Percentiles rank a stretch among this genome's conserved stretches.
These are phyloP conservation scores for Syngnathus scovelli DNA, from an alignment of 2,113 vertebrate genomes.

Conservation along the genomic window DNA sequence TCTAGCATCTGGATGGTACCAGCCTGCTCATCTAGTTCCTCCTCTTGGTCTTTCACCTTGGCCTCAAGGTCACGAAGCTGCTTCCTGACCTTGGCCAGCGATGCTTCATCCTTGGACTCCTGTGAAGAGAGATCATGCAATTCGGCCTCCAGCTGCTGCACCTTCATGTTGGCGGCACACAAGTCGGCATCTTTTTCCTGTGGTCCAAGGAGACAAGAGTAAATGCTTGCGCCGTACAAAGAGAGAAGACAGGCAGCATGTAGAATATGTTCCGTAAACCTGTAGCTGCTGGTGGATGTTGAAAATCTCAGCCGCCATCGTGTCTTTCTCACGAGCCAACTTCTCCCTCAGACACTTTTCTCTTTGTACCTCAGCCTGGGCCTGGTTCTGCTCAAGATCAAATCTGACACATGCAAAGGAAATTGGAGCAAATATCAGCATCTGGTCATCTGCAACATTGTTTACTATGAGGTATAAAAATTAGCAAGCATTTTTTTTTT, in stretches of 20 bases:
- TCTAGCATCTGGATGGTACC: constrained; percentile 96
- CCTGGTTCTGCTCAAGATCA: constrained; percentile 87
- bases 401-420: constrained; percentile 70
- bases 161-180: constrained; percentile 73
- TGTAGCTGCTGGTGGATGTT: constrained; percentile 89
- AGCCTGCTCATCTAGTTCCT: constrained; percentile 96
- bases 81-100: constrained; percentile 87
- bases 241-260: constrained; percentile 18
- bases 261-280: constrained; percentile 58
- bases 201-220: constrained; percentile 11
- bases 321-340: constrained; percentile 84
- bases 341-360: constrained; percentile 85
- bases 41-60: constrained; percentile 96
- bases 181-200: constrained; percentile 82
- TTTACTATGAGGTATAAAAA: not conserved
- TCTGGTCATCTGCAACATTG: not conserved
- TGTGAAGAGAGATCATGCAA: constrained; percentile 91
- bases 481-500: not conserved
- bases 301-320: constrained; percentile 84
- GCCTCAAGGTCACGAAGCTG: constrained; percentile 91
- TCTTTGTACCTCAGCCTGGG: constrained; percentile 83
- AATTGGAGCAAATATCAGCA: not conserved
- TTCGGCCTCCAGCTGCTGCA: constrained; percentile 86
- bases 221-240: constrained; percentile 28
- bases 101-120: constrained; percentile 95